Evolutionary conservation across 64 coral and sea anemone genomes (phyloP).

Genomic region (Montipora foliosa): DNA sequence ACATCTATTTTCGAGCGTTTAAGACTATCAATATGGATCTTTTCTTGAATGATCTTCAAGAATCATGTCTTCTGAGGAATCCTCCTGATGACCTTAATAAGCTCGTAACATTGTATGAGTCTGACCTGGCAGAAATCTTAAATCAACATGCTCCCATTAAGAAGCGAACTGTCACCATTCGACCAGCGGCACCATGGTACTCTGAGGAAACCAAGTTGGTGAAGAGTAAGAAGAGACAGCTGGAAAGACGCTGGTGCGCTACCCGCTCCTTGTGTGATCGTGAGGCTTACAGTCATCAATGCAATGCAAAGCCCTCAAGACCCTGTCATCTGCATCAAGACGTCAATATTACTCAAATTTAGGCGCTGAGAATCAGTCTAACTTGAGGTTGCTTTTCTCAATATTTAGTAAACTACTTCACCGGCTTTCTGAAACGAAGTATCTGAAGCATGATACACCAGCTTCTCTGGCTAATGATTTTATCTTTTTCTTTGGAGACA

Average conservation of each 20-base stretch:
- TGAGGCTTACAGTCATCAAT: not conserved
- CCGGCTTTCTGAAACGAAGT: too few relatives aligned
- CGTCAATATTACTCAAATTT: not conserved
- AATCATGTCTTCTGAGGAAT: too few relatives aligned
- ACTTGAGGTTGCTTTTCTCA: not conserved
- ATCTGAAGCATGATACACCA: too few relatives aligned
- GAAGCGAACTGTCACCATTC: slow-evolving; percentile 16
- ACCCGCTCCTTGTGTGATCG: not conserved
- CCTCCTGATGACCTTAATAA: not conserved
- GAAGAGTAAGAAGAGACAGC: slow-evolving; percentile 1
- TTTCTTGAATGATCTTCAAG: too few relatives aligned
- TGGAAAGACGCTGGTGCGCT: not conserved
- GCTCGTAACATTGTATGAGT: not conserved
- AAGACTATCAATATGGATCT: too few relatives aligned
- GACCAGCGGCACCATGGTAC: slow-evolving; percentile 20
- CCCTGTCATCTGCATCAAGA: not conserved
- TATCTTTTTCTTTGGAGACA: too few relatives aligned
- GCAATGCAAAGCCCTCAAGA: not conserved
- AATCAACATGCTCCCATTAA: not conserved
- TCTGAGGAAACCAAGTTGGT: slow-evolving; percentile 4
- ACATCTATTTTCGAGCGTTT: not conserved
- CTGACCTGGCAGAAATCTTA: not conserved
- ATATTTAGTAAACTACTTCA: not conserved
- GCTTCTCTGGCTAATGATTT: too few relatives aligned
- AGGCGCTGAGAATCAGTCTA: not conserved